Evolutionary conservation across 1,140 invertebrate species (phyloP).

Genomic region (Platyscapa corneri): DNA sequence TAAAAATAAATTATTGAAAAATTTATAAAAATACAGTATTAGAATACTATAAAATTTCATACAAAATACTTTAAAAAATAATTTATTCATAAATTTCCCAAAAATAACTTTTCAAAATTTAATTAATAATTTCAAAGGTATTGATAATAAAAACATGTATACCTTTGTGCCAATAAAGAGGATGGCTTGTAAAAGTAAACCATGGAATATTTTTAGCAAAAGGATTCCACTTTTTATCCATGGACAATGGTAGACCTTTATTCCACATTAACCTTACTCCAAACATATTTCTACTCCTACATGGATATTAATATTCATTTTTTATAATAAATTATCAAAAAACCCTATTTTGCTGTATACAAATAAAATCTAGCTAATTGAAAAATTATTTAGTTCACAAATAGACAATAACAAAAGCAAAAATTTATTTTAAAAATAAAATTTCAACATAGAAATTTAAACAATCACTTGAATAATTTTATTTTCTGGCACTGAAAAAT

Average conservation of each 20-base stretch:
- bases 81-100: not conserved
- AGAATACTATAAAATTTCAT: no score
- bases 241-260: constrained; percentile 79
- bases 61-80: not conserved
- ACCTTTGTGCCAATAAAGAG: constrained; percentile 87
- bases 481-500: constrained; percentile 36
- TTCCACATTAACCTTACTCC: constrained; percentile 87
- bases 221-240: constrained; percentile 89
- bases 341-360: not conserved
- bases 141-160: constrained; percentile 51
- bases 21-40: no score
- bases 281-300: constrained; percentile 80
- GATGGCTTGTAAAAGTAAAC: constrained; percentile 86
- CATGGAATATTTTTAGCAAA: constrained; percentile 86
- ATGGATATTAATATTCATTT: constrained; percentile 40
- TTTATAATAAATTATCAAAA: constrained; percentile 1
- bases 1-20: no score
- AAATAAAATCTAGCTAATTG: constrained; percentile 21
- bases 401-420: constrained; percentile 10
- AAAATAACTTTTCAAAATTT: constrained; percentile 1
- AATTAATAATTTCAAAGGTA: not conserved
- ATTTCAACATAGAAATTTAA: constrained; percentile 10
- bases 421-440: constrained; percentile 30
- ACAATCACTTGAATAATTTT: constrained; percentile 24
- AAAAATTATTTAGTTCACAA: not conserved